These are phyloP conservation scores for Columba janthina DNA, from an alignment of 2,113 vertebrate species.

Conservation along the genomic window DNA sequence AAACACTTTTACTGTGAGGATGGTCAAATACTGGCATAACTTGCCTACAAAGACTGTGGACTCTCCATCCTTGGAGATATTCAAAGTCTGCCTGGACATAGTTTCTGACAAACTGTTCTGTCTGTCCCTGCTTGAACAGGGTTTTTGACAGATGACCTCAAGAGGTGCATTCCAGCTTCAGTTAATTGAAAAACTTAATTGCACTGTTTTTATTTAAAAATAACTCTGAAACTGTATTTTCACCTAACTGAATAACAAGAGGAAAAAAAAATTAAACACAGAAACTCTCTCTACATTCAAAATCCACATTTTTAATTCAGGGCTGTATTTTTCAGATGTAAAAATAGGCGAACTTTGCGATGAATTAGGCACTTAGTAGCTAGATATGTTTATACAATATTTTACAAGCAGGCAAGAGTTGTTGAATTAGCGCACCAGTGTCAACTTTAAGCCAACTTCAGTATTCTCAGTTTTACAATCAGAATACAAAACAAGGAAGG, in stretches of 20 bases:
- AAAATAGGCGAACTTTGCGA: fast-evolving
- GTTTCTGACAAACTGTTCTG: background rate
- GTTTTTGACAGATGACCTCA: fast-evolving
- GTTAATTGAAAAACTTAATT: background rate
- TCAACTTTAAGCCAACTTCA: background rate
- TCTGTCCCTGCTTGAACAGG: background rate
- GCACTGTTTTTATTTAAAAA: background rate
- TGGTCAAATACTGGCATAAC: background rate
- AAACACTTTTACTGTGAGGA: fast-evolving
- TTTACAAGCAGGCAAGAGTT: background rate
- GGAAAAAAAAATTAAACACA: background rate
- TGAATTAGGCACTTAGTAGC: background rate
- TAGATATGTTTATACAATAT: background rate
- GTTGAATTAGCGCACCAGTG: background rate
- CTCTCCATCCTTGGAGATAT: background rate
- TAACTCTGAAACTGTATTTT: background rate
- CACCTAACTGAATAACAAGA: background rate
- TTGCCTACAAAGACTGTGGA: background rate
- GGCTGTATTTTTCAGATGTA: background rate
- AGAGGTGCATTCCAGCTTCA: background rate
- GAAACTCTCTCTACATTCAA: background rate
- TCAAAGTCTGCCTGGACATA: background rate
- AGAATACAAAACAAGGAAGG: background rate
- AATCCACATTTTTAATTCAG: background rate
- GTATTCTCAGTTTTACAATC: background rate